Evolutionary conservation across 2,797 vertebrate genomes (phyloP).

Genomic region (Simalia tracyae): DNA sequence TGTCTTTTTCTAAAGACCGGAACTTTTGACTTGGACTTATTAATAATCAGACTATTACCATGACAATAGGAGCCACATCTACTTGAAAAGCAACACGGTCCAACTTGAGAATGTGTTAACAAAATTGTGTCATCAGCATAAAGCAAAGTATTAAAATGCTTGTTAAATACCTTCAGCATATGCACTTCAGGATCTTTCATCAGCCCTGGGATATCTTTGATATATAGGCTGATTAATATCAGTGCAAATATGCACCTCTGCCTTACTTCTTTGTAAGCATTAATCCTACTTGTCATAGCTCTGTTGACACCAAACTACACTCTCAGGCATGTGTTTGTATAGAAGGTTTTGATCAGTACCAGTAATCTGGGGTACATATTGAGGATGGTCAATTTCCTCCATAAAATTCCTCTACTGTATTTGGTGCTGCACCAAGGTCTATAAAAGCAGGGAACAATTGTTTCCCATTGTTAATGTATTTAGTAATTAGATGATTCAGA

Average conservation of each 20-base stretch:
- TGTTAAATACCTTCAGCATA: background rate
- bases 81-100: background rate
- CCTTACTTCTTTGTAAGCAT: background rate
- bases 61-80: background rate
- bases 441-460: background rate
- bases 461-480: background rate
- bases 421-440: background rate
- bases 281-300: background rate
- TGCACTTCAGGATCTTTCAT: background rate
- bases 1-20: background rate
- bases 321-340: background rate
- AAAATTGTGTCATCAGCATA: background rate
- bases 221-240: background rate
- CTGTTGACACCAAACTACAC: background rate
- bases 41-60: background rate
- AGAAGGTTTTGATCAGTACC: background rate
- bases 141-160: background rate
- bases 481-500: background rate
- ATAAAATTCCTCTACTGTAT: background rate
- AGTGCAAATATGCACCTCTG: background rate
- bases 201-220: background rate
- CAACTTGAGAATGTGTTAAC: background rate
- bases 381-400: background rate
- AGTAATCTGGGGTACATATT: background rate
- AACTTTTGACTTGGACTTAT: background rate